Evolutionary conservation across 2,797 vertebrate species (phyloP).

Genomic region (Craterocephalus amniculus): DNA sequence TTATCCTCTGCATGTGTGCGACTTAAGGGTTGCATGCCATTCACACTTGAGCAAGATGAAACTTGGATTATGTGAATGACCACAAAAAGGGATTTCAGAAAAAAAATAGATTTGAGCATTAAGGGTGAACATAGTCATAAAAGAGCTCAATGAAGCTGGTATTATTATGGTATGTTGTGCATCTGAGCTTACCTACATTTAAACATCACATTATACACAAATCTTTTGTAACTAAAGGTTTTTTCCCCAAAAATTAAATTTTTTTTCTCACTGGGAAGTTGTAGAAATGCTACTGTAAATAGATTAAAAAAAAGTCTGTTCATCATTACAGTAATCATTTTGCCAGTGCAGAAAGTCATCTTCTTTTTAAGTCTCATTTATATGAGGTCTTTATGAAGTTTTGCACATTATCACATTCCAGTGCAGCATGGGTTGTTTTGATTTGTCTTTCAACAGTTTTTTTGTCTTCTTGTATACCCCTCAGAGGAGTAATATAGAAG

Average conservation of each 20-base stretch:
- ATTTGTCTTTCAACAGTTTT: neutral
- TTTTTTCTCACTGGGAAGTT: neutral
- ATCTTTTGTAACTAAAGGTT: neutral
- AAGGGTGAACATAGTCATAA: no score
- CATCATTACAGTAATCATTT: neutral
- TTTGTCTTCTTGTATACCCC: constrained; percentile 10
- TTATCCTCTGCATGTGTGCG: no score
- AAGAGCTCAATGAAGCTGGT: no score
- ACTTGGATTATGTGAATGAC: no score
- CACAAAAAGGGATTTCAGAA: no score
- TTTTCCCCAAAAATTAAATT: no score
- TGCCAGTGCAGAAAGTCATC: neutral
- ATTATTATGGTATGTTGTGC: no score
- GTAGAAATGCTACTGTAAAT: neutral
- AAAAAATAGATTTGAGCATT: no score
- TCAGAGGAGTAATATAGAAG: constrained; percentile 27
- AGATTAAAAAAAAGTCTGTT: constrained; percentile 16
- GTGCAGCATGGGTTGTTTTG: constrained; percentile 18
- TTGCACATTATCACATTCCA: constrained; percentile 18
- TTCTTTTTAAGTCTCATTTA: constrained; percentile 17
- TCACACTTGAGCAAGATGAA: no score
- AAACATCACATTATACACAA: no score
- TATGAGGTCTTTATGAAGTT: constrained; percentile 21
- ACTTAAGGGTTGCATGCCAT: no score
- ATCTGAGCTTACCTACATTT: no score